Evolutionary conservation across 2,113 vertebrate genomes (phyloP), one percentile per base, ranked within the genome.

Genomic region (Ginglymostoma cirratum): DNA sequence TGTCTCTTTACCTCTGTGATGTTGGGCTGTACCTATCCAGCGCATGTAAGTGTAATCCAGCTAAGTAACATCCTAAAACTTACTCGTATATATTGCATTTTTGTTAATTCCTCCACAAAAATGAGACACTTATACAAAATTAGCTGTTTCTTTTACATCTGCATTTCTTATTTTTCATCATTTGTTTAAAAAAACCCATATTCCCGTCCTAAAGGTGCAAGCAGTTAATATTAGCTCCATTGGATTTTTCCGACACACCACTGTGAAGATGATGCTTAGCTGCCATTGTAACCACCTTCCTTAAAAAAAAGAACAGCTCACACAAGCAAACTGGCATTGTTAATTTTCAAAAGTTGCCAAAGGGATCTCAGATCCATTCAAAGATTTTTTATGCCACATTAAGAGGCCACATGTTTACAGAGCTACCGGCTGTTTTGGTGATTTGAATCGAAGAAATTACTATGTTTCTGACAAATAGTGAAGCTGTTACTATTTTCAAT

Each of bases 171-270:
- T 27, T 72, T 90, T 52, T 72, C 69, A 72, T 27, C 12, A 42
- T 94, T 67, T 45, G 42, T 95, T 95, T 52, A 72, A 48, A 24
- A 52, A 38, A 38, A 30, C 48, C 1, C 61, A 38, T 2, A 34
- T 45, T 76, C 48, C 48, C 27, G 1, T 24, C 89, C 38, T 94
- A 97, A 97, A 97, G 97, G 96, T 97, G 97, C 97, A 97, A 97
- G 98, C 97, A 98, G 98, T 98, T 98, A 97, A 98, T 97, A 97
- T 97, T 96, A 97, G 96, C 96, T 96, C 97, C 97, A 98, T 98
- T 98, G 98, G 97, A 97, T 98, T 98, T 98, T 99, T 99, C 98
- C 98, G 98, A 98, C 98, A 97, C 98, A 99, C 99, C 99, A 99
- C 99, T 99, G 99, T 99, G 99, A 99, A 98, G 98, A 99, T 98